Percentiles rank a stretch among this genome's conserved stretches.
These are phyloP conservation scores for Aporophyla nigra DNA, from an alignment of 2,888 invertebrate species.

Conservation along the genomic window DNA sequence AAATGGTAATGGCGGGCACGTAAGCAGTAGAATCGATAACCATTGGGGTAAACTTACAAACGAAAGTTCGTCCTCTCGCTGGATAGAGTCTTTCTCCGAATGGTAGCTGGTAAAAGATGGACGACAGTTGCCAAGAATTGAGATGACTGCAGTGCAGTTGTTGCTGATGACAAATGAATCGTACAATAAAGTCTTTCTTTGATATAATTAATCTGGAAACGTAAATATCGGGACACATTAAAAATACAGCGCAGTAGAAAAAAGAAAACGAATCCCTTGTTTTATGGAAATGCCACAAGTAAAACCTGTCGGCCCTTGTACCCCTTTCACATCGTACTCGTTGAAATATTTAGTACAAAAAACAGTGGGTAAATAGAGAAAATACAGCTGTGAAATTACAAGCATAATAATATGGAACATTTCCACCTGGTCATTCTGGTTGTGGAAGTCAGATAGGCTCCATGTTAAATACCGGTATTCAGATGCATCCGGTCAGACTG, in stretches of 20 bases:
- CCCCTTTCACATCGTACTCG: slow-evolving; percentile 3
- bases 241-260: not conserved
- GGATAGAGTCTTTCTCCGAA: no score
- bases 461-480: no score
- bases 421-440: not conserved
- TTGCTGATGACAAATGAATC: not conserved
- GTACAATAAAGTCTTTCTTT: not conserved
- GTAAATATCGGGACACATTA: slow-evolving; percentile 20
- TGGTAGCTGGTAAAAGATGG: no score
- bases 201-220: not conserved
- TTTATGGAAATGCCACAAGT: slow-evolving; percentile 20
- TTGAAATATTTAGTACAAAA: slow-evolving; percentile 23
- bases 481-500: no score
- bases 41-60: no score
- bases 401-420: not conserved
- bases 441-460: no score
- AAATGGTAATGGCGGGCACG: no score
- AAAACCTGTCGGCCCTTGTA: slow-evolving; percentile 1
- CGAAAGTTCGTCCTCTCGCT: no score
- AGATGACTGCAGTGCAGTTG: no score
- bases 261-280: slow-evolving; percentile 20
- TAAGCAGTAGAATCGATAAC: no score
- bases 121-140: no score
- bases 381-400: not conserved
- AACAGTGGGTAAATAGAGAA: not conserved